Conservation (phyloP, 2,888 invertebrate species). For the Sycophila texana region DNA sequence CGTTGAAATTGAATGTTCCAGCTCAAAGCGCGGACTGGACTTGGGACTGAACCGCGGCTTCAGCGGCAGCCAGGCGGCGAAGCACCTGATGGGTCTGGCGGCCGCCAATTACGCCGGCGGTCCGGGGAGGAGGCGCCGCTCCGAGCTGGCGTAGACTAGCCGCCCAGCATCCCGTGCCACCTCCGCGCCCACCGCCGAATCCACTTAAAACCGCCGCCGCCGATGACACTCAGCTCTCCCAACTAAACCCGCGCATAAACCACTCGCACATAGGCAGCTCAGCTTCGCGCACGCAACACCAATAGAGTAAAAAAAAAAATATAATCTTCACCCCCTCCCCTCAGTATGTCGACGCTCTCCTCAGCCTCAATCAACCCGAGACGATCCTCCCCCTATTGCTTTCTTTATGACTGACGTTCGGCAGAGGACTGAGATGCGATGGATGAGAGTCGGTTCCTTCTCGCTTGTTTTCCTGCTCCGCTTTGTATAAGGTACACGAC, state of each 20-base stretch:
- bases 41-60: constrained; percentile 91
- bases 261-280: too few relatives aligned
- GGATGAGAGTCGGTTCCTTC: neutral
- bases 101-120: constrained; percentile 93
- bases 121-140: constrained; percentile 90
- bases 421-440: constrained; percentile 17
- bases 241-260: neutral
- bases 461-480: too few relatives aligned
- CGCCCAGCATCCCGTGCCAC: constrained; percentile 12
- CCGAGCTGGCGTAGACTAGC: constrained; percentile 65
- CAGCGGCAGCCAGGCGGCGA: constrained; percentile 92
- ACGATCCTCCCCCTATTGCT: neutral
- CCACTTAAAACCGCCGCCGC: constrained; percentile 22
- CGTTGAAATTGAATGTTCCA: constrained; percentile 72
- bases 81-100: constrained; percentile 92
- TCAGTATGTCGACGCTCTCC: too few relatives aligned
- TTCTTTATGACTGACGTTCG: neutral
- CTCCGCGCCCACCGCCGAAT: constrained; percentile 29
- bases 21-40: constrained; percentile 91
- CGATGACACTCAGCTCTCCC: constrained; percentile 19
- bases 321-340: neutral
- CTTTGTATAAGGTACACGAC: neutral
- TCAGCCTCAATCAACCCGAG: too few relatives aligned
- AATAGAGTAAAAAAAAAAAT: neutral
- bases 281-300: too few relatives aligned